A percentile compares a stretch with the other conserved stretches of the same genome.
Evolutionary conservation across 1,140 invertebrate species (phyloP).

Genomic region (Platorchestia sp.): DNA sequence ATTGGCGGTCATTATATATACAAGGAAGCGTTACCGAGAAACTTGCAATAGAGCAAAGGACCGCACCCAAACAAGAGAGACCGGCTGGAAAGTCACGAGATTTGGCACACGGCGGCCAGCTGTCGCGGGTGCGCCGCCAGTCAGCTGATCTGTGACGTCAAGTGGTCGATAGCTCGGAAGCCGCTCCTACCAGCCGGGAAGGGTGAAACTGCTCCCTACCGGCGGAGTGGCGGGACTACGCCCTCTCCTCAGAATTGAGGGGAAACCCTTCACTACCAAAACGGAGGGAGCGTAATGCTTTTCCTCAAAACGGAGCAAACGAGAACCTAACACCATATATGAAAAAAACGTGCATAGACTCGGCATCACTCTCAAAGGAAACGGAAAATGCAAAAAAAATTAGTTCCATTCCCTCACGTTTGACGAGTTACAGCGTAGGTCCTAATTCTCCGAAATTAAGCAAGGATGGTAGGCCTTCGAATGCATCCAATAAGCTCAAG

Average conservation of each 20-base stretch:
- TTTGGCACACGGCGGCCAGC: not conserved
- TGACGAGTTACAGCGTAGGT: not conserved
- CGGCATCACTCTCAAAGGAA: not conserved
- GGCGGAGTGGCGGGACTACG: not conserved
- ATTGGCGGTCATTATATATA: no score
- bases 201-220: not conserved
- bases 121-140: no score
- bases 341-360: not conserved
- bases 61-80: not conserved
- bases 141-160: not conserved
- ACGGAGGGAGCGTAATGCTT: not conserved
- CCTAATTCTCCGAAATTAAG: no score
- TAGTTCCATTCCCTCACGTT: not conserved
- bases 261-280: not conserved
- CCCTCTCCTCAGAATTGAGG: no score
- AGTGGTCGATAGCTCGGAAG: not conserved
- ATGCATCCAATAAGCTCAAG: no score
- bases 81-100: not conserved
- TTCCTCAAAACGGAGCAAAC: not conserved
- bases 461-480: no score
- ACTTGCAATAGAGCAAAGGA: not conserved
- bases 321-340: not conserved
- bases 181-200: not conserved
- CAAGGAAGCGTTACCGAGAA: not conserved
- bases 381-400: no score